Base-by-base conservation (phyloP, 2,113 vertebrate species). In the Burhinus oedicnemus region DNA sequence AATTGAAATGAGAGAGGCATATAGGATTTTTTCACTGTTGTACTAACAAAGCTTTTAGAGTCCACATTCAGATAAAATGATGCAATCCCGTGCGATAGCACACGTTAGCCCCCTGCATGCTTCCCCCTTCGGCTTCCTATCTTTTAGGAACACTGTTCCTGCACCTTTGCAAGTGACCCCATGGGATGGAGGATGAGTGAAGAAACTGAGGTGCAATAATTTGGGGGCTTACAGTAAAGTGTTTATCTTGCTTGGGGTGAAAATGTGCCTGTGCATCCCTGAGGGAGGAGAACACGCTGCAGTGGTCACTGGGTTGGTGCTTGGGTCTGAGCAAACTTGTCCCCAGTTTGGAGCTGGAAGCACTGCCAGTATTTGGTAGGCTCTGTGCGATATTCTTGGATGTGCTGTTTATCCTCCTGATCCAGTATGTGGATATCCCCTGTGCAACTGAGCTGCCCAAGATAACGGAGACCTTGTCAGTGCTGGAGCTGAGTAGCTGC, bases 251-350 rank as follows among this genome's bases (percentile, higher is more conserved):
- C 44, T 8, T 25, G 34, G 18, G 15, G 26, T 45, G 65, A 42
- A 40, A 93, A 83, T 10, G 3, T 11, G 1, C 34, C 32, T 23
- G 29, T 90, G 27, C 52, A 25, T 83, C 47, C 44, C 75, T 15
- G 49, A 66, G 58, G 42, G n/a, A 65, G 62, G 27, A 69, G 15
- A 26, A 12, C 0, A 0, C 0, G 0, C 52, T 34, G 26, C 34
- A 32, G 61, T 36, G 40, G 38, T 19, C 32, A 1, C 38, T 20
- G 21, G 4, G 32, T 51, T 69, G 40, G 34, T 20, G 22, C 9
- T 55, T 47, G 40, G 32, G 5, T 61, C 30, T 65, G 65, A 58
- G 68, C n/a, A 83, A 60, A 57, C 0, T 2, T 12, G 4, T 32
- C 34, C 65, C 57, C 32, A 47, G 8, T 5, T 42, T 54, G 66